Base-by-base conservation (phyloP, 2,888 invertebrate species). In the Acleris cristana region DNA sequence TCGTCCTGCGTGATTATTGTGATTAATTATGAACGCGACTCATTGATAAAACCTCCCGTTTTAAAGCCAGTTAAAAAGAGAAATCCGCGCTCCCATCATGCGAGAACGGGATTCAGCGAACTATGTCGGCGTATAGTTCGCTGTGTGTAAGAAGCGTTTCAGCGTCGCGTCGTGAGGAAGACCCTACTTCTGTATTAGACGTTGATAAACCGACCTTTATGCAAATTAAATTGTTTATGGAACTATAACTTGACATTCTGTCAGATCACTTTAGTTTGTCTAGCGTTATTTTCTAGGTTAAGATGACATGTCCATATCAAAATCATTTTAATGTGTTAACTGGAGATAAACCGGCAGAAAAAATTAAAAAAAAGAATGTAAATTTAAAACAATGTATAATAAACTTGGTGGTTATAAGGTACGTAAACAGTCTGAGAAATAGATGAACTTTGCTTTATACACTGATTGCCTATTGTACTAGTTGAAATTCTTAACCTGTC, bases 231-330 rank as follows among this genome's bases (percentile, higher is more conserved):
- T 40, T 40, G 40, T 40, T 40, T 40, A 40, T 40, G 40, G 14
- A 40, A 40, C 40, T 2, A 45, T 7, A n/a, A n/a, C 48, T 48
- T 56, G 65, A 18, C 61, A 49, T 23, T 16, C 12, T 62, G 67
- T 54, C 67, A 67, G n/a, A 70, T 72, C 72, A 73, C 45, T 60
- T 70, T 30, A 52, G 45, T 60, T 59, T 64, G 58, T 71, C 69
- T 70, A 68, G 56, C n/a, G 48, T 70, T 65, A 51, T 48, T 65
- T 57, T 70, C 67, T 85, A 86, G 84, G 81, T 88, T 88, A 89
- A 85, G 79, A 92, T 92, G 92, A 84, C 89, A 88, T 92, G 93
- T 84, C 90, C 92, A 74, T 90, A 86, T 89, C 90, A 92, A 84
- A 89, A 91, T 82, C 85, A 93, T 80, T 86, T 86, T 69, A 86